Evolutionary conservation across 2,797 vertebrate genomes (phyloP), one percentile per base, ranked within the genome.

Genomic region (Decapterus maruadsi): DNA sequence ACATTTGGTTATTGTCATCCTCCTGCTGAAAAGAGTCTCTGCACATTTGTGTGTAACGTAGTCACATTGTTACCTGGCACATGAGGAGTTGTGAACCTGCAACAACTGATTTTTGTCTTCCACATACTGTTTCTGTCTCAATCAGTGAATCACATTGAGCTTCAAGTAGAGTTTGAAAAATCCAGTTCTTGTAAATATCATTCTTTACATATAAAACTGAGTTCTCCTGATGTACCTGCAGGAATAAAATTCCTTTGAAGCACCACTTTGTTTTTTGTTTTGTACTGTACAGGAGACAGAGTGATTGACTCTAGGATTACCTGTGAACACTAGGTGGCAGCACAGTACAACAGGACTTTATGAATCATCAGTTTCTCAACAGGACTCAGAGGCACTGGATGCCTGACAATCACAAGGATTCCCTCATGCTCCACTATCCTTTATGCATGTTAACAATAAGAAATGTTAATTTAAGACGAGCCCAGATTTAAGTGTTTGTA

Each of bases 261-360:
- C 46, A 53, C 11, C 13, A 16, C 4, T 9, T 48, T 48, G n/a
- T 50, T 34, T 12, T 71, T 19, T 26, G n/a, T 50, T 1, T 11
- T 22, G 13, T 3, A 26, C 4, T 13, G 1, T 9, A 3, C 2
- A 6, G 17, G 1, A 7, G n/a, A 8, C 6, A 0, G 20, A n/a
- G 12, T 1, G 38, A 19, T 1, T 17, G 5, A 4, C 0, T 1
- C 1, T 16, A n/a, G 4, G 22, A 17, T 53, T 0, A 22, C 22
- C 1, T 42, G 0, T 57, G 2, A 74, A 60, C 93, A 82, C 90
- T 70, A 90, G 90, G 68, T 83, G 89, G 87, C 78, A 80, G 78
- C 83, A 89, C 26, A 90, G 45, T 70, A 81, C 72, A 36, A 62
- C 31, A 38, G 12, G 4, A 42, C 13, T 38, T n/a, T 34, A 6